Evolutionary conservation across 2,888 invertebrate genomes (phyloP), one percentile per base, ranked within the genome.

Genomic region (Phyllotreta striolata): DNA sequence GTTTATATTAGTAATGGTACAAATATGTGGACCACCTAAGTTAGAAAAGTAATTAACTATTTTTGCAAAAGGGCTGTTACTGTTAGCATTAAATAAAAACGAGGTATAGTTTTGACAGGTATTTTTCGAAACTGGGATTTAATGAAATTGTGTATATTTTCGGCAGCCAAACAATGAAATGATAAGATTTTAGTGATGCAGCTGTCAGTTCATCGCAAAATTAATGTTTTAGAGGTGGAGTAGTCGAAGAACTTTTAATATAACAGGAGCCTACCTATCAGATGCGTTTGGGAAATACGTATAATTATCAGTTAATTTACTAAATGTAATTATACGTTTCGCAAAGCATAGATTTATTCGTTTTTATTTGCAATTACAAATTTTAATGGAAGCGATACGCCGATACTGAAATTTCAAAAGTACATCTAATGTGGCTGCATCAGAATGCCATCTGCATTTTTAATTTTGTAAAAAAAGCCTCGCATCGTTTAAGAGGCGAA

Each of bases 171-270:
- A 14, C 47, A 47, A 47, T 47, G 47, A 7, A 14, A 12, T 51
- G 51, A 51, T 51, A 51, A 51, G 41, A 47, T 2, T 12, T 47
- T 9, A 24, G 34, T 35, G 43, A 14, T 55, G 49, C 63, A 63
- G 58, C 63, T 63, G 63, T 55, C 59, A 59, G 38, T 52, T 59
- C 46, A 49, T 52, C 14, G 38, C 63, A 47, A 56, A 56, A 56
- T 46, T 56, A 35, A 56, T 59, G 52, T 59, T 59, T 35, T 52
- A 60, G 52, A 60, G 60, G 40, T 60, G 60, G 60, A 44, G 35
- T 38, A 24, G 37, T 13, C 12, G 24, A 38, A 8, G 51, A 51
- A n/a, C 9, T 51, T 51, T 51, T 51, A 24, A 24, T 24, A 35
- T 35, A 47, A 47, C 14, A 47, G 47, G 24, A 47, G 47, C 47